Percentiles rank a stretch among this genome's conserved stretches.
These are phyloP conservation scores for Lepidurus arcticus DNA, from an alignment of 1,140 invertebrate species.

Conservation along the genomic window DNA sequence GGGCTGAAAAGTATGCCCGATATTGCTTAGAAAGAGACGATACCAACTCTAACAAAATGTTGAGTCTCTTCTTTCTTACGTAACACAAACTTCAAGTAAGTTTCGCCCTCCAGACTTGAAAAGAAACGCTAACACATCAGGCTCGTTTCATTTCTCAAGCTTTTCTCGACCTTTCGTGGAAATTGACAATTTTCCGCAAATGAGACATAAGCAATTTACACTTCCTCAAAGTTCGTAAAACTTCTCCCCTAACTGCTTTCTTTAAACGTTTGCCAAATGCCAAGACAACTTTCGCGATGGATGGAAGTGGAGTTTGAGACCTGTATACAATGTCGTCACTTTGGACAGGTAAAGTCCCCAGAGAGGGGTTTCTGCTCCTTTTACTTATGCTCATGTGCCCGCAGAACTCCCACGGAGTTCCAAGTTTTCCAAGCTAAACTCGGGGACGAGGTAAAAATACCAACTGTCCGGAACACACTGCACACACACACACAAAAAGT, in stretches of 20 bases:
- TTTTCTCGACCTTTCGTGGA: not conserved
- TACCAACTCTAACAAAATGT: no score
- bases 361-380: not conserved
- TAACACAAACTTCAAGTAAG: no score
- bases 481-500: not conserved
- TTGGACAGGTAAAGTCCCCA: slow-evolving; percentile 14
- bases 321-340: not conserved
- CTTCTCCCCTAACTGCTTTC: not conserved
- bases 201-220: slow-evolving; percentile 9
- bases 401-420: not conserved
- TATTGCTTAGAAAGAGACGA: no score
- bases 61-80: no score
- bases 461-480: not conserved
- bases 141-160: not conserved
- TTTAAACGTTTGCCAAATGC: slow-evolving; percentile 4
- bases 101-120: not conserved
- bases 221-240: not conserved
- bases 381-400: slow-evolving; percentile 18
- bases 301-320: slow-evolving; percentile 14
- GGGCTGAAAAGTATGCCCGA: no score
- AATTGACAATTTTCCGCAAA: not conserved
- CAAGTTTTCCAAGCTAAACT: not conserved
- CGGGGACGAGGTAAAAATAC: not conserved
- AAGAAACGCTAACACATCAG: not conserved
- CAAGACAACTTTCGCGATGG: slow-evolving; percentile 1